phyloP scores from a whole-genome alignment of 1,140 invertebrate species.

The Laupala kohalensis region DNA sequence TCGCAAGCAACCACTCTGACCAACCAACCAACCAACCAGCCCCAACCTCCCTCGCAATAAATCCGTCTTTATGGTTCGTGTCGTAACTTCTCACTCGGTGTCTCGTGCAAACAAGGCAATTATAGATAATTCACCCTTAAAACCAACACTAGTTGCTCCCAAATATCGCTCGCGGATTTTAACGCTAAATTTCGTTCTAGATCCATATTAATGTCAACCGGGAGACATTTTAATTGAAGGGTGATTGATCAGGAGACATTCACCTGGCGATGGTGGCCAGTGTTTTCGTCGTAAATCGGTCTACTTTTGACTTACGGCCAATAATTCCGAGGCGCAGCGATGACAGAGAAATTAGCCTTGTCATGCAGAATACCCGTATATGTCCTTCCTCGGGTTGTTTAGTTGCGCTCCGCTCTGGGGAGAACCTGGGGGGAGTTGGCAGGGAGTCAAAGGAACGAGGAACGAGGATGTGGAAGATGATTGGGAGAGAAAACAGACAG shows the following conservation, averaged over 20 bases:
- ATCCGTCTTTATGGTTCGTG: background rate
- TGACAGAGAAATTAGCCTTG: background rate
- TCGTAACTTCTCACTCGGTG: background rate
- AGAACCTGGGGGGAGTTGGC: too few relatives aligned
- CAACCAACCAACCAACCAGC: too few relatives aligned
- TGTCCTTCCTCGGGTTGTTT: too few relatives aligned
- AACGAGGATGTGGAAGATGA: too few relatives aligned
- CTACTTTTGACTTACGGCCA: background rate
- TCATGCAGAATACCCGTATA: background rate
- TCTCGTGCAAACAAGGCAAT: background rate
- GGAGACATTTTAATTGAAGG: background rate
- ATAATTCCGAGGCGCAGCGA: background rate
- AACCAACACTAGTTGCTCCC: background rate
- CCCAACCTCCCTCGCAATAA: background rate
- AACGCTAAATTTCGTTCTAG: background rate
- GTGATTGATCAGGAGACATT: background rate
- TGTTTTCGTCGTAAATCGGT: background rate
- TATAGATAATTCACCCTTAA: background rate
- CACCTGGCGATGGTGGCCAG: background rate
- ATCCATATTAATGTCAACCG: background rate
- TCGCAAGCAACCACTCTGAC: background rate
- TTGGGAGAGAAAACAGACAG: too few relatives aligned
- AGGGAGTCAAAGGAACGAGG: too few relatives aligned
- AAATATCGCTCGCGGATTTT: background rate
- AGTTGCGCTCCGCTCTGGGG: too few relatives aligned